phyloP scores from a whole-genome alignment of 2,888 invertebrate genomes.

The Troglohyphantes excavatus region DNA sequence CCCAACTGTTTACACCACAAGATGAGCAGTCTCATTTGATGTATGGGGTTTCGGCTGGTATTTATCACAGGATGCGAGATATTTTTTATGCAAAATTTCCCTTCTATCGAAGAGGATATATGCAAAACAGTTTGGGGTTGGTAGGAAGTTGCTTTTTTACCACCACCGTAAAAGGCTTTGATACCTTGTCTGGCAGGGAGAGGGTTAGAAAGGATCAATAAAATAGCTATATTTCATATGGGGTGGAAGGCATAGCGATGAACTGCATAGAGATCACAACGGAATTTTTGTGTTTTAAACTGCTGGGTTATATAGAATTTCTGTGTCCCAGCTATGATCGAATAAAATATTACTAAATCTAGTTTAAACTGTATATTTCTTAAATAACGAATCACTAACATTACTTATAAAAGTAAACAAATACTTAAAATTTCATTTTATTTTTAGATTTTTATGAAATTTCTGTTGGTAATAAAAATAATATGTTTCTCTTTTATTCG shows the following conservation, averaged over 20 bases:
- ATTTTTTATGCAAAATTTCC: conserved; percentile 41
- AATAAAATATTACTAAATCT: no score
- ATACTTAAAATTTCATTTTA: no score
- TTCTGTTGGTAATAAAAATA: no score
- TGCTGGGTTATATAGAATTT: no score
- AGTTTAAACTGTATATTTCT: no score
- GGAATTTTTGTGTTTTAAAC: conserved; percentile 23
- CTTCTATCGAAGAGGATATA: conserved; percentile 24
- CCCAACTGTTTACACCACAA: conserved; percentile 39
- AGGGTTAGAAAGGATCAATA: conserved; percentile 65
- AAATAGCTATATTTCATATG: conserved; percentile 40
- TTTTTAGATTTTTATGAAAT: no score
- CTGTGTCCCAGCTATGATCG: no score
- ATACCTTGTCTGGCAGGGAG: conserved; percentile 3
- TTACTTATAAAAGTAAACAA: no score
- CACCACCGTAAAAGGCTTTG: background rate
- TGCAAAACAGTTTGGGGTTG: conserved; percentile 70
- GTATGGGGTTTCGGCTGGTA: conserved; percentile 25
- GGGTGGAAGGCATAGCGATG: background rate
- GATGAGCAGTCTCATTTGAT: conserved; percentile 59
- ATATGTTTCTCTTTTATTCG: no score
- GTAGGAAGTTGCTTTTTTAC: conserved; percentile 52
- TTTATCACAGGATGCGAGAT: conserved; percentile 71
- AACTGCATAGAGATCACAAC: background rate
- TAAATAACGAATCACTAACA: no score